phyloP scores from a whole-genome alignment of 2,888 invertebrate genomes.

The Tinea pellionella region DNA sequence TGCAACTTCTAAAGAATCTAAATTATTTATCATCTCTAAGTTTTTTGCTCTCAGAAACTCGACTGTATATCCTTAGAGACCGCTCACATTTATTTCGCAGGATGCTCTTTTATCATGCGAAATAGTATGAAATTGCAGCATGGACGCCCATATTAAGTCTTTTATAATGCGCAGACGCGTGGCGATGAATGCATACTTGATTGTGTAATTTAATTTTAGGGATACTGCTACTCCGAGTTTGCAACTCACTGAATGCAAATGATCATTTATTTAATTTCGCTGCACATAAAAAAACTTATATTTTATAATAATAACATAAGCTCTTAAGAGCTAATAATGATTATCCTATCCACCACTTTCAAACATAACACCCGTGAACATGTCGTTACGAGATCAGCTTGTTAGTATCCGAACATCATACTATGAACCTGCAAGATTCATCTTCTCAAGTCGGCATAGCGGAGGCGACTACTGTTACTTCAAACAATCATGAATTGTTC shows the following conservation, averaged over 20 bases:
- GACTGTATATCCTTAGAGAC: neutral
- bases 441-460: too few species aligned
- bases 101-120: neutral
- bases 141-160: neutral
- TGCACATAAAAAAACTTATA: neutral
- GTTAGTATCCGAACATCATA: too few species aligned
- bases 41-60: neutral
- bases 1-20: neutral
- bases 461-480: too few species aligned
- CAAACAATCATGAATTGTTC: too few species aligned
- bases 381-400: too few species aligned
- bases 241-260: neutral
- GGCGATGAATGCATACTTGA: constrained; percentile 41
- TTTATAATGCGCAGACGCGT: neutral
- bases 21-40: neutral
- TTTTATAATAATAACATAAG: too few species aligned
- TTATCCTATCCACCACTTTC: too few species aligned
- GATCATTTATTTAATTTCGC: neutral
- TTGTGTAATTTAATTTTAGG: constrained; percentile 44
- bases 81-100: neutral
- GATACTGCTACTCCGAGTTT: constrained; percentile 3
- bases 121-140: constrained; percentile 1
- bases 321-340: too few species aligned
- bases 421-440: too few species aligned
- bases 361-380: too few species aligned